Evolutionary conservation across 2,113 vertebrate genomes (phyloP).

Genomic region (Trinectes maculatus): DNA sequence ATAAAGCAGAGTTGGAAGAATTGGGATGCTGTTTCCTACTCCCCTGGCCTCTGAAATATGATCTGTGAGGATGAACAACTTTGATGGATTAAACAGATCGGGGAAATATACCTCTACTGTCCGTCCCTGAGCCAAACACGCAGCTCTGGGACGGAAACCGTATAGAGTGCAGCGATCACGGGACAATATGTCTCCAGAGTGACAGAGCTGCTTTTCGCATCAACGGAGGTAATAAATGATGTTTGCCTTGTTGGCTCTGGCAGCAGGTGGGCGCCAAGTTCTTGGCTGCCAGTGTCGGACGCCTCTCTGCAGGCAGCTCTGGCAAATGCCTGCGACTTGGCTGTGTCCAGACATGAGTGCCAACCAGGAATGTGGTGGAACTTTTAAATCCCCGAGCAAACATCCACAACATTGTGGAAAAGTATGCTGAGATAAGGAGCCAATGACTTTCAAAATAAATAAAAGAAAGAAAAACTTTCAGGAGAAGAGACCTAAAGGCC

Average conservation of each 20-base stretch:
- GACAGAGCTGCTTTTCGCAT: slow-evolving; percentile 68
- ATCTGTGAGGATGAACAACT: slow-evolving; percentile 37
- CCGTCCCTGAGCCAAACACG: slow-evolving; percentile 35
- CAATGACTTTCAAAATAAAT: slow-evolving; percentile 13
- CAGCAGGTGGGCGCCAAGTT: slow-evolving; percentile 61
- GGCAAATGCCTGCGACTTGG: slow-evolving; percentile 37
- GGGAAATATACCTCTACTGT: neutral
- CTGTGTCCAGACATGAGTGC: slow-evolving; percentile 48
- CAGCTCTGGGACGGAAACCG: slow-evolving; percentile 13
- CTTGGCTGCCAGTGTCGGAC: slow-evolving; percentile 41
- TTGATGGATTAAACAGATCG: slow-evolving; percentile 32
- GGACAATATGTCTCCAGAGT: slow-evolving; percentile 44
- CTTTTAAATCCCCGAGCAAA: slow-evolving; percentile 38
- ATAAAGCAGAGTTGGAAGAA: slow-evolving; percentile 50
- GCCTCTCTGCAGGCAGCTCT: slow-evolving; percentile 52
- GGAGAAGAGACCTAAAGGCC: neutral
- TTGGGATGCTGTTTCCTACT: slow-evolving; percentile 35
- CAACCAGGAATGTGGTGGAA: slow-evolving; percentile 59
- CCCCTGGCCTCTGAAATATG: slow-evolving; percentile 37
- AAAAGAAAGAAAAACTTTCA: neutral
- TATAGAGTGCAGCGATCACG: slow-evolving; percentile 20
- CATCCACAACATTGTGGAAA: neutral
- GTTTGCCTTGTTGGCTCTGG: slow-evolving; percentile 35
- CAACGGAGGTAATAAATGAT: slow-evolving; percentile 56
- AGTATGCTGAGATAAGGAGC: slow-evolving; percentile 30